Percentiles rank a stretch among this genome's conserved stretches.
These are phyloP conservation scores for Labeo rohita DNA, from an alignment of 2,113 vertebrate genomes.

Conservation along the genomic window DNA sequence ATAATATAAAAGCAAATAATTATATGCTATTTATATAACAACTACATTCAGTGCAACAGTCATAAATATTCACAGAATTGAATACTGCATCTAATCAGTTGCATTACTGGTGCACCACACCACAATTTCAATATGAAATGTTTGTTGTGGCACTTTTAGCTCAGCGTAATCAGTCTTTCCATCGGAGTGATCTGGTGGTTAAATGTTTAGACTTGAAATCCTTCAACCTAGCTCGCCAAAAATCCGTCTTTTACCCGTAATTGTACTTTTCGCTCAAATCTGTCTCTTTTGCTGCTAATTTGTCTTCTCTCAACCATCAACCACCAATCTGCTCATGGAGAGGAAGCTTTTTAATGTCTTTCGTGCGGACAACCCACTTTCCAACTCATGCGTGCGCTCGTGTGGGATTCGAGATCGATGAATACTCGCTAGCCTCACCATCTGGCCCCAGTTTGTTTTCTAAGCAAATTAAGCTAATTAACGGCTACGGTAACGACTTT, in stretches of 20 bases:
- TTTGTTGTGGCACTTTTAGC: neutral
- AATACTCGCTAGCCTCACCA: slow-evolving; percentile 71
- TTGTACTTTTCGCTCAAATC: neutral
- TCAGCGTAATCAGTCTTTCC: neutral
- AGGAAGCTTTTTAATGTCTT: slow-evolving; percentile 36
- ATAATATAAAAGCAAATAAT: too few species aligned
- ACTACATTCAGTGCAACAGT: neutral
- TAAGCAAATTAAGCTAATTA: slow-evolving; percentile 77
- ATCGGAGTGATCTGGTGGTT: neutral
- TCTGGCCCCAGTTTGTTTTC: slow-evolving; percentile 77
- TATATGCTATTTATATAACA: too few species aligned
- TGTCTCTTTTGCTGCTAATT: neutral
- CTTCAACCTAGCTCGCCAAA: slow-evolving; percentile 15
- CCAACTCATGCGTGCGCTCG: slow-evolving; percentile 56
- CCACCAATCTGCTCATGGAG: slow-evolving; percentile 40
- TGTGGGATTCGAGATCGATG: slow-evolving; percentile 75
- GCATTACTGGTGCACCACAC: neutral
- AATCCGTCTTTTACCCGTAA: neutral
- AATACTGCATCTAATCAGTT: neutral
- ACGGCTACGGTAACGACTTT: slow-evolving; percentile 68
- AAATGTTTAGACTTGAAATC: slow-evolving; percentile 1
- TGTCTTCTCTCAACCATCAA: slow-evolving; percentile 21
- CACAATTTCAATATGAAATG: neutral
- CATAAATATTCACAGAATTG: neutral
- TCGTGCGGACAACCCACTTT: slow-evolving; percentile 47